phyloP scores from a whole-genome alignment of 2,888 invertebrate species.

The Agriopis leucophaearia region DNA sequence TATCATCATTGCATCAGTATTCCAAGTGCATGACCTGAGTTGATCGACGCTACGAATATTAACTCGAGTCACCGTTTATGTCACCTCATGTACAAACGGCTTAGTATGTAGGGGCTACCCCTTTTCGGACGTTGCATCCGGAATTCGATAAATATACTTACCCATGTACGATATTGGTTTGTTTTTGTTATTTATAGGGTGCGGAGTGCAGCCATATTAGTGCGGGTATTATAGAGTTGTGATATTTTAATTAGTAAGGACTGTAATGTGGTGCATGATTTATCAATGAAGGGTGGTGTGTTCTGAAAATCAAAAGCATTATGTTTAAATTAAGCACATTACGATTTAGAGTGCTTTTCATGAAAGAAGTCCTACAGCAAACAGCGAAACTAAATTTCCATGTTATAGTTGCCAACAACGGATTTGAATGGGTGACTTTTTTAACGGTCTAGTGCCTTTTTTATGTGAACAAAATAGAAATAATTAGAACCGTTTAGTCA shows the following conservation, averaged over 20 bases:
- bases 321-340: background rate
- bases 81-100: background rate
- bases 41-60: background rate
- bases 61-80: no score
- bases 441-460: no score
- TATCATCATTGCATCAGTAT: no score
- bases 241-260: constrained; percentile 33
- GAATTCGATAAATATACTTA: constrained; percentile 68
- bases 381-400: no score
- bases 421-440: no score
- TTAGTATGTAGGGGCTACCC: constrained; percentile 41
- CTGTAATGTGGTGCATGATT: constrained; percentile 28
- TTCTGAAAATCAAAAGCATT: background rate
- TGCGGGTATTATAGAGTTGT: constrained; percentile 26
- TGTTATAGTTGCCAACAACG: no score
- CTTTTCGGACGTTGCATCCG: constrained; percentile 62
- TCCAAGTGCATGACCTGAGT: no score
- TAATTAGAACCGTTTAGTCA: no score
- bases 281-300: constrained; percentile 1
- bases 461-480: no score
- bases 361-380: no score
- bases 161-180: constrained; percentile 51
- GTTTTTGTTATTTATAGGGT: constrained; percentile 59
- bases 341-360: no score
- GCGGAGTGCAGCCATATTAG: constrained; percentile 42